Conservation (phyloP, 2,797 vertebrate species). For the Rhinophrynus dorsalis region DNA sequence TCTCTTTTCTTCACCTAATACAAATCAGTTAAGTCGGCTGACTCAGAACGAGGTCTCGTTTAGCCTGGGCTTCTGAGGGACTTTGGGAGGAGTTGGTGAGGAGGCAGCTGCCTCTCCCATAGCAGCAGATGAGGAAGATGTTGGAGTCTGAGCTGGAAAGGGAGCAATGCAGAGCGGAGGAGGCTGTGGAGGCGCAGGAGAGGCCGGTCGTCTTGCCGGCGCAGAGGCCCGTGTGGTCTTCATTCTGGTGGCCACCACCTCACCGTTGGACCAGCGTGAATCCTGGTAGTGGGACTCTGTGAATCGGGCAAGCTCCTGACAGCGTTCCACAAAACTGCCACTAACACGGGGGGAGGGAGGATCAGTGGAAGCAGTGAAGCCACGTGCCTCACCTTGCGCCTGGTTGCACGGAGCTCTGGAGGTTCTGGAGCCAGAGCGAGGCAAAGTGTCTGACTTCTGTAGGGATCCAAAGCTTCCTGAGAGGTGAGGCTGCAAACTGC, state of each 20-base stretch:
- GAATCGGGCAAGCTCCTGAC: constrained; percentile 81
- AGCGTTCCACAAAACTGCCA: constrained; percentile 85
- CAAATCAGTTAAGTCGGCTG: too few species aligned
- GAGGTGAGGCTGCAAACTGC: constrained; percentile 45
- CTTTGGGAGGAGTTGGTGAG: constrained; percentile 16
- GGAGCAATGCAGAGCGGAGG: constrained; percentile 42
- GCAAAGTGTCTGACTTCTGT: constrained; percentile 23
- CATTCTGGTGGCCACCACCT: constrained; percentile 53
- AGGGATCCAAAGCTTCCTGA: constrained; percentile 57
- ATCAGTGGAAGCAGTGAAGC: constrained; percentile 8
- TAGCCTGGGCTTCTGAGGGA: constrained; percentile 69
- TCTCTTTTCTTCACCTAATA: too few species aligned
- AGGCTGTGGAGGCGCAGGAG: constrained; percentile 16
- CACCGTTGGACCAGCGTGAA: constrained; percentile 61
- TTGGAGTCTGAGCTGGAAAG: constrained; percentile 26
- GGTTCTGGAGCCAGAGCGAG: constrained; percentile 28
- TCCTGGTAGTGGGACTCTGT: constrained; percentile 52
- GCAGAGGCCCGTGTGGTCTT: constrained; percentile 36
- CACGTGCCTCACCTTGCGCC: constrained; percentile 34
- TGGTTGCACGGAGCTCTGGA: constrained; percentile 17
- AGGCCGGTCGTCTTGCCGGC: constrained; percentile 52
- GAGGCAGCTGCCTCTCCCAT: background rate
- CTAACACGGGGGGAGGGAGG: constrained; percentile 5
- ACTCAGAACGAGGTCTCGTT: constrained; percentile 88
- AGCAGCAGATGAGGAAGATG: constrained; percentile 48